phyloP scores from a whole-genome alignment of 2,113 vertebrate species.

The Rhea pennata region DNA sequence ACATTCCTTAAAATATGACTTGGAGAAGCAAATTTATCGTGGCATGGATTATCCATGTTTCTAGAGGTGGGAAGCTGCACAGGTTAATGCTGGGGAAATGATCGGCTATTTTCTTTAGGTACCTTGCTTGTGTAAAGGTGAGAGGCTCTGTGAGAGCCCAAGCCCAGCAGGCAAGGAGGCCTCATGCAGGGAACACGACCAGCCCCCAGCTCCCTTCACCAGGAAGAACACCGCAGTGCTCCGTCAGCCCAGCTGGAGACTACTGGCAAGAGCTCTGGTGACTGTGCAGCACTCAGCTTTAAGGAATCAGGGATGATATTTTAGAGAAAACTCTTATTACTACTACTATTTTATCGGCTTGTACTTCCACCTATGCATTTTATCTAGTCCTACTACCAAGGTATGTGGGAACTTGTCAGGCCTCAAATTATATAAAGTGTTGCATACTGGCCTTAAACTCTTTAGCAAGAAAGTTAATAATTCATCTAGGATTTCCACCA shows the following conservation, averaged over 20 bases:
- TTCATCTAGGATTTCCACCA: not conserved
- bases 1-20: accelerated
- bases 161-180: not conserved
- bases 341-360: not conserved
- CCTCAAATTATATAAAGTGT: not conserved
- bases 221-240: not conserved
- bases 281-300: not conserved
- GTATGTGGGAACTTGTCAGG: not conserved
- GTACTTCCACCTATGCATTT: not conserved
- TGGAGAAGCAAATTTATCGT: not conserved
- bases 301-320: not conserved
- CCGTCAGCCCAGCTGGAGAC: not conserved
- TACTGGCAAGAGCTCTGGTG: not conserved
- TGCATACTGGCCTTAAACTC: not conserved
- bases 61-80: not conserved
- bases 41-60: not conserved
- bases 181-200: not conserved
- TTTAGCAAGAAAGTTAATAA: not conserved
- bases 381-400: not conserved
- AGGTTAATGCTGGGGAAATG: not conserved
- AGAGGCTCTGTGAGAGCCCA: not conserved
- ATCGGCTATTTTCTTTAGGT: not conserved
- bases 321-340: not conserved
- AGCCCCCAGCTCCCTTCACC: not conserved
- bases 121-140: not conserved